These are phyloP conservation scores for Drosophila pandora DNA, from an alignment of 1,140 invertebrate genomes.

Conservation along the genomic window DNA sequence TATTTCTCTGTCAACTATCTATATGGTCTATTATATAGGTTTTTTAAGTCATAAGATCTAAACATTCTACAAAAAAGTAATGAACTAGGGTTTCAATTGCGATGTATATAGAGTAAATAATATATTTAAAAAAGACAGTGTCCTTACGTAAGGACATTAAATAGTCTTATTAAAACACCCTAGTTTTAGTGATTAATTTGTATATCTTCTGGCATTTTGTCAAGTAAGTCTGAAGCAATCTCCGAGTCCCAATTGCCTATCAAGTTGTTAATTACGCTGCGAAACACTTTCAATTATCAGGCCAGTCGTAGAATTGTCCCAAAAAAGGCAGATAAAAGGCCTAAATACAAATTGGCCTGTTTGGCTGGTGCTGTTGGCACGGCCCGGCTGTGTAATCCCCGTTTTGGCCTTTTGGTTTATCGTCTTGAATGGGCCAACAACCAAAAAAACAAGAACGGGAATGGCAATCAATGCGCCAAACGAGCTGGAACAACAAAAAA, in stretches of 20 bases:
- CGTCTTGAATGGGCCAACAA: slow-evolving; percentile 41
- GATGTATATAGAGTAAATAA: too few species aligned
- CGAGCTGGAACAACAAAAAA: slow-evolving; percentile 58
- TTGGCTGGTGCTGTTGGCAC: slow-evolving; percentile 25
- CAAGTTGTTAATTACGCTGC: slow-evolving; percentile 50
- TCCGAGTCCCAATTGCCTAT: slow-evolving; percentile 4
- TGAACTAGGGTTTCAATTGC: too few species aligned
- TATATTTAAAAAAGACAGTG: too few species aligned
- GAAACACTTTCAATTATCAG: slow-evolving; percentile 72
- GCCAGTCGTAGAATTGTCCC: slow-evolving; percentile 12
- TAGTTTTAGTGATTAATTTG: background rate
- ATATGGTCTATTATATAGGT: too few species aligned
- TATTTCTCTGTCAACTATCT: too few species aligned
- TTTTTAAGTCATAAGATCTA: too few species aligned
- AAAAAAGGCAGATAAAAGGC: slow-evolving; percentile 21
- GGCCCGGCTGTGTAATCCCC: slow-evolving; percentile 33
- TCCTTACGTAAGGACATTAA: too few species aligned
- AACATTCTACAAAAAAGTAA: too few species aligned
- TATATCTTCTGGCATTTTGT: background rate
- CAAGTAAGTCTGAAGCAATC: background rate
- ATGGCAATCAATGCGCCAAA: slow-evolving; percentile 61
- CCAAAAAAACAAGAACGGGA: too few species aligned
- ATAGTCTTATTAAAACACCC: background rate
- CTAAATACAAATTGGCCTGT: slow-evolving; percentile 13
- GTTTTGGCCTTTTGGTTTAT: slow-evolving; percentile 40